These are phyloP conservation scores for Grapholita molesta DNA, from an alignment of 1,140 invertebrate genomes.

Conservation along the genomic window DNA sequence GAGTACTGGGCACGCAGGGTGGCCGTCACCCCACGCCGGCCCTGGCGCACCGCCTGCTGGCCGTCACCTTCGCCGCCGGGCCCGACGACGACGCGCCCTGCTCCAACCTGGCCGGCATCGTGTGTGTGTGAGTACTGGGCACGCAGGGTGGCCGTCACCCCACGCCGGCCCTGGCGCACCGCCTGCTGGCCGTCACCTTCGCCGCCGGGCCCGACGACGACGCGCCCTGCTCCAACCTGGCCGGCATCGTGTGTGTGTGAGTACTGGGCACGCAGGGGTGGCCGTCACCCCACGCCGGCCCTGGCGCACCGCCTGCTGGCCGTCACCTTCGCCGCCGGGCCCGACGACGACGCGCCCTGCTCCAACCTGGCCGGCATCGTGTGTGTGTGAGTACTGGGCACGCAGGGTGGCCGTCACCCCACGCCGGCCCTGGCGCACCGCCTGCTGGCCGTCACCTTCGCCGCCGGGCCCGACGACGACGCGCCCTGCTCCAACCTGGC, in stretches of 20 bases:
- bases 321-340: conserved; percentile 87
- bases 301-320: conserved; percentile 94
- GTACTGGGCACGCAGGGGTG: too few species aligned
- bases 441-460: conserved; percentile 92
- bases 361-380: conserved; percentile 96
- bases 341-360: conserved; percentile 90
- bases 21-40: conserved; percentile 84
- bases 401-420: conserved; percentile 88
- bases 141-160: conserved; percentile 87
- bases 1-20: conserved; percentile 90
- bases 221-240: conserved; percentile 92
- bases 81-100: conserved; percentile 90
- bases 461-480: conserved; percentile 86
- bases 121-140: conserved; percentile 95
- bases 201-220: conserved; percentile 87
- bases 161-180: conserved; percentile 89
- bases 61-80: conserved; percentile 89
- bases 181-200: conserved; percentile 93
- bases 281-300: conserved; percentile 84
- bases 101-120: conserved; percentile 94
- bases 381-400: conserved; percentile 94
- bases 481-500: conserved; percentile 93
- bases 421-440: conserved; percentile 90
- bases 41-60: conserved; percentile 92
- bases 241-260: conserved; percentile 96